Evolutionary conservation across 2,888 invertebrate genomes (phyloP).

Genomic region (Xestia sexstrigata): DNA sequence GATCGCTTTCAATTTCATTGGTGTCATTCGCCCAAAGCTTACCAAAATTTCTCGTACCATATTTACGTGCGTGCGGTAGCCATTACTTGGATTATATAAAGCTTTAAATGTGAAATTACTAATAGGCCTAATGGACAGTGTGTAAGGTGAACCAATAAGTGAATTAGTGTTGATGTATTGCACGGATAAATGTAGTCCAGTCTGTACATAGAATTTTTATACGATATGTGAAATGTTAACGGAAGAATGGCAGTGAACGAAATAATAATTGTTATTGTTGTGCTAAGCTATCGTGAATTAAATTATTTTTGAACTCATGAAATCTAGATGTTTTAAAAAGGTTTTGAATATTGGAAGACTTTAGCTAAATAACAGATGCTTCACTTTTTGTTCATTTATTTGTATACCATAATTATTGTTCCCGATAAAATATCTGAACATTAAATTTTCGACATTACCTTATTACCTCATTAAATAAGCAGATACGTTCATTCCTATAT

Average conservation of each 20-base stretch:
- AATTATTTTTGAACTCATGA: background rate
- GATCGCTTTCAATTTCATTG: background rate
- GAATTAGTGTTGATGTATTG: background rate
- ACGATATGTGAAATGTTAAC: background rate
- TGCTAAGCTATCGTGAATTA: background rate
- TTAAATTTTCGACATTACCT: background rate
- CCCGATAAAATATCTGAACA: background rate
- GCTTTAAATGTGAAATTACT: slow-evolving; percentile 15
- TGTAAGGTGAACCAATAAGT: background rate
- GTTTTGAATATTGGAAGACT: background rate
- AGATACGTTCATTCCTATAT: background rate
- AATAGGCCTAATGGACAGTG: background rate
- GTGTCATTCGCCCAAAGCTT: background rate
- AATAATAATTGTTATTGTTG: background rate
- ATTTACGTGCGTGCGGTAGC: background rate
- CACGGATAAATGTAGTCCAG: background rate
- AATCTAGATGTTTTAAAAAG: background rate
- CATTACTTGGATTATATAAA: background rate
- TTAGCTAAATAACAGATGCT: background rate
- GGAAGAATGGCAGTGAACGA: background rate
- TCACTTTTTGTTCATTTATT: background rate
- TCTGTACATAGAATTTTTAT: background rate
- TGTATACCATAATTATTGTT: background rate
- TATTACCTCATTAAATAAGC: background rate
- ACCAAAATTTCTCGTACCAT: background rate